Evolutionary conservation across 2,888 invertebrate genomes (phyloP).

Genomic region (Pharmacophagus antenor): DNA sequence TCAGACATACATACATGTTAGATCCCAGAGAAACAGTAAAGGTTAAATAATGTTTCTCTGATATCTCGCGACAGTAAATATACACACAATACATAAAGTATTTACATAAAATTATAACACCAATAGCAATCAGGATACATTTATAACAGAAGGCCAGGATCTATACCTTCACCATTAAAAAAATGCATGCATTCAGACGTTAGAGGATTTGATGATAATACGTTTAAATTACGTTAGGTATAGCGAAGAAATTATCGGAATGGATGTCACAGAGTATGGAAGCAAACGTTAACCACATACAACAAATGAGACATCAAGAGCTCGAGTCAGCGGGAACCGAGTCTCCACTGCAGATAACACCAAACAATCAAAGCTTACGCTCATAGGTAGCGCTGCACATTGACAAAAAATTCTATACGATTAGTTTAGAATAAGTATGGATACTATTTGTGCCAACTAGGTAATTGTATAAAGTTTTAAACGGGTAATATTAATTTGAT

Average conservation of each 20-base stretch:
- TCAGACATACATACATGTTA: slow-evolving; percentile 15
- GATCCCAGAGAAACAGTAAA: slow-evolving; percentile 23
- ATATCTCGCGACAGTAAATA: slow-evolving; percentile 40
- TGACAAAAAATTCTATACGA: too few species aligned
- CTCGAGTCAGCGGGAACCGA: slow-evolving; percentile 66
- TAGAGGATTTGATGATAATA: slow-evolving; percentile 21
- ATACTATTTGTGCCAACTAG: background rate
- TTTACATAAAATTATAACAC: slow-evolving; percentile 48
- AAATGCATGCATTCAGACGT: slow-evolving; percentile 28
- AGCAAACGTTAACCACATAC: slow-evolving; percentile 66
- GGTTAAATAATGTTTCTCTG: slow-evolving; percentile 36
- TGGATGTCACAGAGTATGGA: slow-evolving; percentile 62
- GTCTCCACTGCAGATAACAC: slow-evolving; percentile 69
- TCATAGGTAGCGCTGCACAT: slow-evolving; percentile 67
- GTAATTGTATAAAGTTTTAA: background rate
- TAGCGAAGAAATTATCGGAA: slow-evolving; percentile 25
- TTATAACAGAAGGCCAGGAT: slow-evolving; percentile 39
- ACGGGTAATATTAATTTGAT: background rate
- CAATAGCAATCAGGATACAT: slow-evolving; percentile 52
- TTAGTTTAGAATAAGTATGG: background rate
- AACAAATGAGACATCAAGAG: slow-evolving; percentile 74
- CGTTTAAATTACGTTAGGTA: slow-evolving; percentile 22
- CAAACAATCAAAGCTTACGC: slow-evolving; percentile 77
- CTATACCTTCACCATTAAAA: slow-evolving; percentile 11
- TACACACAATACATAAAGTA: slow-evolving; percentile 36